Evolutionary conservation across 2,113 vertebrate genomes (phyloP), one percentile per base, ranked within the genome.

Genomic region (Tringa solitaria): DNA sequence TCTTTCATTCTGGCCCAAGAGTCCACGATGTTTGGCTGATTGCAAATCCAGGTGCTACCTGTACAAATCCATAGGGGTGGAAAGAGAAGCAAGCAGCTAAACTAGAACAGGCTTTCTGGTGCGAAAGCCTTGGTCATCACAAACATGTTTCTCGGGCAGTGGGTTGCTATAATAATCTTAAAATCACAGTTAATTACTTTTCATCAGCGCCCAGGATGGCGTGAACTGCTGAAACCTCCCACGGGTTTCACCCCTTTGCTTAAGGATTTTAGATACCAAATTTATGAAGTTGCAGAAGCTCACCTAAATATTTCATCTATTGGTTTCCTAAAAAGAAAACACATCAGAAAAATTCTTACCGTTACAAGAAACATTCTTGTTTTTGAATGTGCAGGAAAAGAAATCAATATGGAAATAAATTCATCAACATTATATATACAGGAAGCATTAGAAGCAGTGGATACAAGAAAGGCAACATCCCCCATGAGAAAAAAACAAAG

Each of bases 381-480:
- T 95, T 94, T 94, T 75, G 92, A 92, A 92, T 89, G 95, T 8
- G 53, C 8, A 76, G 45, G 60, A 79, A n/a, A 81, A 84, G 67
- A 74, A 61, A 45, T 46, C 50, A 35, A 22, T 65, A 69, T 10
- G 41, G 87, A 76, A 91, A 74, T 76, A 76, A 87, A 65, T 64
- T 64, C 60, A 72, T 80, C 59, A 81, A 69, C 51, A 10, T 60
- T 60, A 14, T 46, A 65, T 85, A 26, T 50, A 95, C 89, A 96
- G 61, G 65, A 87, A 64, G 23, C 14, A 14, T 89, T 76, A 91
- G 77, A 70, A 81, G 74, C 79, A 79, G 60, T 5, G 57, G n/a
- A 16, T 14, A 59, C 33, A 57, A 22, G 39, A 74, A 65, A 81
- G 53, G 74, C 0, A 0, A 24, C 56, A 74, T 26, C 11, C 39